Evolutionary conservation across 2,888 invertebrate species (phyloP), one percentile per base, ranked within the genome.

Genomic region (Digitonthophagus gazella): DNA sequence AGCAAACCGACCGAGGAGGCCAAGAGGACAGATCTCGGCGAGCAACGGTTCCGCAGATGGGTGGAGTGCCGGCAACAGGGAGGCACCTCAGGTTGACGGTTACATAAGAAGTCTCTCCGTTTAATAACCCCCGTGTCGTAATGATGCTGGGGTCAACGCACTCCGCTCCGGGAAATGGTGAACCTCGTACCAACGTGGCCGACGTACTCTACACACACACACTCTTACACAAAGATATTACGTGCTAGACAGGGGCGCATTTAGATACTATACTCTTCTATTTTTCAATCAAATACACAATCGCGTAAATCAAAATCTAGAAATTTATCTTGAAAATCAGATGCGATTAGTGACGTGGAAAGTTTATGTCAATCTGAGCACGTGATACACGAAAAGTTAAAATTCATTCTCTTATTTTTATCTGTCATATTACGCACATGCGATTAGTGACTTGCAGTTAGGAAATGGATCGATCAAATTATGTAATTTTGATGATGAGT

Each of bases 121-220:
- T 77, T 81, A 81, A 80, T 80, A 80, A 80, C 81, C 81, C 81
- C 78, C 74, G 77, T 79, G 79, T 78, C 76, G 80, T 80, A 81
- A 80, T 81, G 79, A 80, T 78, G 77, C 77, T 78, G 79, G 28
- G 81, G 81, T 80, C 81, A 80, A 78, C 79, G 81, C 18, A 61
- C 61, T 61, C 19, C 61, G 61, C 61, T 61, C 19, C 16, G 61
- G 61, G 61, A 61, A 61, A 61, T 61, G n/a, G 61, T 61, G 61
- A 20, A 61, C 61, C 61, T 18, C 61, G 28, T 44, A 44, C 28
- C 28, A 44, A 44, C 28, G 28, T 44, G 28, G 28, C 28, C 28
- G 28, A 44, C 28, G 28, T 61, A 14, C 61, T 16, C 58, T 11
- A 20, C 61, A 61, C 61, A 61, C 61, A 61, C 61, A 61, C 61